phyloP scores from a whole-genome alignment of 2,888 invertebrate genomes.

The Odontothrips loti region DNA sequence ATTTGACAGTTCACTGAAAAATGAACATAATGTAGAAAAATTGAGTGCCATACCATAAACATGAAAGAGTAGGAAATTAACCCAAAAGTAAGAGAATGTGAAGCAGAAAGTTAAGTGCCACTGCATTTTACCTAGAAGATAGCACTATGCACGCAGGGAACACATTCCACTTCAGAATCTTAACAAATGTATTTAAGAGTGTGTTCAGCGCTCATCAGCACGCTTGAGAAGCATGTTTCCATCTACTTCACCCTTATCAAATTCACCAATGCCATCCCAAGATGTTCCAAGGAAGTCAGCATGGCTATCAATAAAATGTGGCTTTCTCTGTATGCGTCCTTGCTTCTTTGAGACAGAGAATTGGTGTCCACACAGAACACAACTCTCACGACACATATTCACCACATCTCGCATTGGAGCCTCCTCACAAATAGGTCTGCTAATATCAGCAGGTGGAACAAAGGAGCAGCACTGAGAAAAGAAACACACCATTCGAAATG shows the following conservation, averaged over 20 bases:
- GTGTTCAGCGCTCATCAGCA: neutral
- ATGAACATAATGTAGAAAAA: too few relatives aligned
- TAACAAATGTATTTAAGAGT: neutral
- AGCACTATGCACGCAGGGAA: neutral
- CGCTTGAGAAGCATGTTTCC: neutral
- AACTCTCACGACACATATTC: neutral
- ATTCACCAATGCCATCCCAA: neutral
- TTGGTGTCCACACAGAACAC: neutral
- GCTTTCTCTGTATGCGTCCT: neutral
- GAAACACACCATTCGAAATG: neutral
- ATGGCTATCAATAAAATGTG: neutral
- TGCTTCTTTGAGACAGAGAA: neutral
- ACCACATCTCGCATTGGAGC: neutral
- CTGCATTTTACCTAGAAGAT: too few relatives aligned
- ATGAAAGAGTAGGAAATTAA: too few relatives aligned
- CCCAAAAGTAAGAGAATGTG: too few relatives aligned
- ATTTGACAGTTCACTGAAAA: too few relatives aligned
- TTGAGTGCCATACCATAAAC: too few relatives aligned
- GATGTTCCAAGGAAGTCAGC: neutral
- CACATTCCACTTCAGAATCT: neutral
- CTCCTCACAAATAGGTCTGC: neutral
- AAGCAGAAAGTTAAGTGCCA: too few relatives aligned
- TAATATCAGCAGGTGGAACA: neutral
- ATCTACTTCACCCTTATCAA: neutral
- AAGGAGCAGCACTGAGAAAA: neutral